phyloP scores from a whole-genome alignment of 2,113 vertebrate species.

The Xiphophorus hellerii region DNA sequence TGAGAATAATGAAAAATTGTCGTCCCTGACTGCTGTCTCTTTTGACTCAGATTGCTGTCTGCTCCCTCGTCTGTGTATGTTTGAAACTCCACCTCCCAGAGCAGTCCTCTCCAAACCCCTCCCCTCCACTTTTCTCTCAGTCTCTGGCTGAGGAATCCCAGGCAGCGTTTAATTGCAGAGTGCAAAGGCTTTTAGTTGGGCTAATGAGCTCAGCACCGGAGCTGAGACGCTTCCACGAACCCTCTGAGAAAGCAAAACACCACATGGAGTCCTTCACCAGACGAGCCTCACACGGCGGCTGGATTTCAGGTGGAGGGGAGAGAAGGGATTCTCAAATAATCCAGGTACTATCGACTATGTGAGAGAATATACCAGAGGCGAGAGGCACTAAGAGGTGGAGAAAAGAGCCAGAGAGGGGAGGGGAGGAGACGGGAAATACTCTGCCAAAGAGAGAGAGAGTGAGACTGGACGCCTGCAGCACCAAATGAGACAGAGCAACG shows the following conservation, averaged over 20 bases:
- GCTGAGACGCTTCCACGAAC: slow-evolving; percentile 47
- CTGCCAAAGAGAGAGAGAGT: slow-evolving; percentile 63
- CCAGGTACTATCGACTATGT: slow-evolving; percentile 66
- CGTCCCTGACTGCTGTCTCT: slow-evolving; percentile 46
- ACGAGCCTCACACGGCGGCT: slow-evolving; percentile 41
- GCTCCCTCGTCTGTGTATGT: slow-evolving; percentile 52
- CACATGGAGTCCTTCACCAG: slow-evolving; percentile 41
- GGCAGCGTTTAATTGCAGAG: slow-evolving; percentile 82
- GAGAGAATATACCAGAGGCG: slow-evolving; percentile 65
- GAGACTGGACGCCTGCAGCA: slow-evolving; percentile 68
- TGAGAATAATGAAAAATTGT: slow-evolving; percentile 22
- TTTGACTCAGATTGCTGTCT: slow-evolving; percentile 53
- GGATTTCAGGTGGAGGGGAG: slow-evolving; percentile 52
- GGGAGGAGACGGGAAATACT: slow-evolving; percentile 73
- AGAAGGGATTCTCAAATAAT: slow-evolving; percentile 41
- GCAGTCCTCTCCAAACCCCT: slow-evolving; percentile 50
- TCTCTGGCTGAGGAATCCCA: slow-evolving; percentile 77
- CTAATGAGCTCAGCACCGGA: slow-evolving; percentile 65
- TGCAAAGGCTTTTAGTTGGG: slow-evolving; percentile 65
- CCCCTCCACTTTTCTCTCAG: slow-evolving; percentile 57
- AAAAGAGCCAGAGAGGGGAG: slow-evolving; percentile 57
- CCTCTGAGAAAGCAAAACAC: slow-evolving; percentile 32
- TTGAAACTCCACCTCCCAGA: slow-evolving; percentile 67
- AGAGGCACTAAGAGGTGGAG: slow-evolving; percentile 61
- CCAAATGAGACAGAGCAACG: slow-evolving; percentile 75